Conservation (phyloP, 2,113 vertebrate species). For the Amphiprion ocellaris region DNA sequence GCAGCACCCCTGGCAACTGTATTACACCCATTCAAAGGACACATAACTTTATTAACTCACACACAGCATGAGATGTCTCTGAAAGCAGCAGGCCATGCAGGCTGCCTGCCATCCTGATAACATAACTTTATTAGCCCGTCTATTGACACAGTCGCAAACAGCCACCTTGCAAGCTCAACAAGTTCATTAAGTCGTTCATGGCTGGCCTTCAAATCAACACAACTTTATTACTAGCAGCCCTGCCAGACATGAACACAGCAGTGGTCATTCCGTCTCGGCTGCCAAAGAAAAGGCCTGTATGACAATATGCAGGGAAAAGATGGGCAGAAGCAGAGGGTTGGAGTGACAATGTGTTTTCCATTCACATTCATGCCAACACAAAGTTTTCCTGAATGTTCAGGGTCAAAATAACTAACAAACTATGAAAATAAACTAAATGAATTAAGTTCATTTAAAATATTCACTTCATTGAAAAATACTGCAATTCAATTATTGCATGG, state of each 20-base stretch:
- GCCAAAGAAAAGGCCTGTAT: slow-evolving; percentile 29
- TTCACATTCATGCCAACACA: no score
- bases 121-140: slow-evolving; percentile 76
- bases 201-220: slow-evolving; percentile 61
- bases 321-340: neutral
- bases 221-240: slow-evolving; percentile 62
- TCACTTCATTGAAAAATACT: no score
- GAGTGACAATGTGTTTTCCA: neutral
- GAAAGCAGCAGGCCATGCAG: slow-evolving; percentile 65
- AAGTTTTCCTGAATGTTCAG: neutral
- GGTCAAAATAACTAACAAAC: slow-evolving; percentile 7
- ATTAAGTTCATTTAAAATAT: no score
- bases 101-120: slow-evolving; percentile 65
- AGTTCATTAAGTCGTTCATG: slow-evolving; percentile 64
- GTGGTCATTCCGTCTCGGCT: slow-evolving; percentile 25
- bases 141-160: slow-evolving; percentile 66
- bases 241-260: slow-evolving; percentile 57
- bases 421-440: no score
- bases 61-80: slow-evolving; percentile 70
- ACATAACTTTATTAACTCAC: slow-evolving; percentile 77
- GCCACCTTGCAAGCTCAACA: slow-evolving; percentile 52
- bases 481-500: no score
- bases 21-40: slow-evolving; percentile 66
- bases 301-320: slow-evolving; percentile 14
- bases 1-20: slow-evolving; percentile 54